Conservation (phyloP, 2,113 vertebrate genomes). For the Pao palembangensis region DNA sequence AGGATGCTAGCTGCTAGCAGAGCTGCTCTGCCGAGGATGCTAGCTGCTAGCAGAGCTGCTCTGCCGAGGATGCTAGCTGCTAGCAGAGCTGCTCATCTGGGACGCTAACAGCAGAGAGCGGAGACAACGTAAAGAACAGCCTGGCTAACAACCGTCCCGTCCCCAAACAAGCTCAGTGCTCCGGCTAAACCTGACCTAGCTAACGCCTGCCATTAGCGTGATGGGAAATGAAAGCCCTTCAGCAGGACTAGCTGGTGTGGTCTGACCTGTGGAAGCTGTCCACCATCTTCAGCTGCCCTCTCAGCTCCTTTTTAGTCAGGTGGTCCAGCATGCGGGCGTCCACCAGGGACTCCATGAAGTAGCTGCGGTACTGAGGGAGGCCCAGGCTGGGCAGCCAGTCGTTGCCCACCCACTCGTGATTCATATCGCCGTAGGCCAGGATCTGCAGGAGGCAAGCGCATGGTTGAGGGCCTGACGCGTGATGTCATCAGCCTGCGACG, state of each 20-base stretch:
- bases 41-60: no score
- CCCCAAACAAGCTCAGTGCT: no score
- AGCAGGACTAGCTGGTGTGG: neutral
- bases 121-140: no score
- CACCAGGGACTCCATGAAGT: constrained; percentile 95
- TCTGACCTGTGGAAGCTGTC: constrained; percentile 92
- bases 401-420: constrained; percentile 93
- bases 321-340: constrained; percentile 93
- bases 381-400: constrained; percentile 93
- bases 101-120: no score
- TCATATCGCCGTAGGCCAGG: constrained; percentile 91
- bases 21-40: no score
- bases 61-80: no score
- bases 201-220: no score
- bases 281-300: constrained; percentile 93
- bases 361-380: constrained; percentile 89
- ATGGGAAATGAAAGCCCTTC: no score
- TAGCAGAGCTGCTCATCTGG: no score
- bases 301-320: constrained; percentile 92
- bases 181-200: no score
- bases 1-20: no score
- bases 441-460: constrained; percentile 74
- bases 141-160: no score
- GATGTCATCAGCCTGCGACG: neutral
- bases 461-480: neutral